phyloP scores from a whole-genome alignment of 2,888 invertebrate genomes.

The Synanthedon myopaeformis region DNA sequence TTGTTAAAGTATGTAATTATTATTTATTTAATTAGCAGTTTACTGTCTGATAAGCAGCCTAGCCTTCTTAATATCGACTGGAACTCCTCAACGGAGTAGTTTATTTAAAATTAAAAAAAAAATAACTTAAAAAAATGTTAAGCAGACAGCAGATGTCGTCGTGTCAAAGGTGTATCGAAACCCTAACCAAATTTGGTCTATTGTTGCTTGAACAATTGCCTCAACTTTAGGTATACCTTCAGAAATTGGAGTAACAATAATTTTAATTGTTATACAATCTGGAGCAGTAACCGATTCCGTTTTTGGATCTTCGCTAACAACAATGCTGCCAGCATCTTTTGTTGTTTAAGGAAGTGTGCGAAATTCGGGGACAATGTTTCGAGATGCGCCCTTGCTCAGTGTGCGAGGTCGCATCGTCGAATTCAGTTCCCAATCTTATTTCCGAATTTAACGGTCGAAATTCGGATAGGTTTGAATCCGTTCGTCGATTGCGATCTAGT shows the following conservation, averaged over 20 bases:
- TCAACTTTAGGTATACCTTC: conserved; percentile 23
- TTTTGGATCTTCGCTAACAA: conserved; percentile 8
- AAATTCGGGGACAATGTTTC: conserved; percentile 27
- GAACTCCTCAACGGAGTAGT: neutral
- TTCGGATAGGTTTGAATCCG: conserved; percentile 8
- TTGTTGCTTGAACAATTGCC: conserved; percentile 44
- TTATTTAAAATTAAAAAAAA: conserved; percentile 21
- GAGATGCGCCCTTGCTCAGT: conserved; percentile 22
- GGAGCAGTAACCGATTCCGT: conserved; percentile 34
- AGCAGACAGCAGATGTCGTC: conserved; percentile 32
- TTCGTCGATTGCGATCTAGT: conserved; percentile 38
- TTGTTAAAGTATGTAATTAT: too few relatives aligned
- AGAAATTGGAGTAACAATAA: conserved; percentile 48
- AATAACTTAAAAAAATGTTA: conserved; percentile 9
- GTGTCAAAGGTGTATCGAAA: conserved; percentile 24
- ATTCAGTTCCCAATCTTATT: neutral
- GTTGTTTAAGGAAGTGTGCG: conserved; percentile 57
- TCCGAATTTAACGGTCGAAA: conserved; percentile 7
- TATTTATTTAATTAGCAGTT: too few relatives aligned
- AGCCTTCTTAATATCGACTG: too few relatives aligned
- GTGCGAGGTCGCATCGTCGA: conserved; percentile 18
- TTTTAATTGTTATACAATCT: conserved; percentile 52
- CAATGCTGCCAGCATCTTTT: conserved; percentile 11
- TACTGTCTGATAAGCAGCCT: too few relatives aligned
- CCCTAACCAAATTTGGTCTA: conserved; percentile 33